These are phyloP conservation scores for Oryzias melastigma DNA, from an alignment of 2,113 vertebrate species.

Conservation along the genomic window DNA sequence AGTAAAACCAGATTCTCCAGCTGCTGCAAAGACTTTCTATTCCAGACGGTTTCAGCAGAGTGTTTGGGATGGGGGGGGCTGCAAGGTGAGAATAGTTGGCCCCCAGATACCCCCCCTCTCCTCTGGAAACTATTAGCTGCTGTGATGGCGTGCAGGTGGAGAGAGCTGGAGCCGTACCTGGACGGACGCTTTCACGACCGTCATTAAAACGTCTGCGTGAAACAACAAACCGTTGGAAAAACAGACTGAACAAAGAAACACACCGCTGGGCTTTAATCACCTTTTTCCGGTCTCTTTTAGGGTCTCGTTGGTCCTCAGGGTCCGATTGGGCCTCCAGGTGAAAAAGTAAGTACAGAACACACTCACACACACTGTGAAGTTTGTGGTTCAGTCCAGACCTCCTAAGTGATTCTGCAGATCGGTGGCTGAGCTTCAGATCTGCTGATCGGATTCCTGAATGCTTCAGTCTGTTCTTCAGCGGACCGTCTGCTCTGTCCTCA, in stretches of 20 bases:
- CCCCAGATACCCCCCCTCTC: slow-evolving; percentile 21
- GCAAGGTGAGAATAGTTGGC: slow-evolving; percentile 47
- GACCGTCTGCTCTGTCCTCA: slow-evolving; percentile 38
- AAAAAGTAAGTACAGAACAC: slow-evolving; percentile 86
- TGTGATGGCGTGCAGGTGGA: slow-evolving; percentile 40
- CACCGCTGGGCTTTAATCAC: too few relatives aligned
- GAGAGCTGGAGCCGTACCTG: slow-evolving; percentile 45
- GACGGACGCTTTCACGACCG: slow-evolving; percentile 15
- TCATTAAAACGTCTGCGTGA: slow-evolving; percentile 16
- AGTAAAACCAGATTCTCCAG: neutral
- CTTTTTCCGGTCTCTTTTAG: slow-evolving; percentile 71
- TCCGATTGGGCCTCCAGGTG: slow-evolving; percentile 95
- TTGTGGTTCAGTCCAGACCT: slow-evolving; percentile 41
- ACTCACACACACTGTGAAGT: slow-evolving; percentile 32
- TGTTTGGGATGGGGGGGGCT: slow-evolving; percentile 1
- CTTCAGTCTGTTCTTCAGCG: slow-evolving; percentile 9
- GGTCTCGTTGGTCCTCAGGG: slow-evolving; percentile 97
- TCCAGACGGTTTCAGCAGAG: slow-evolving; percentile 16
- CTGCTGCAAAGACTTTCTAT: slow-evolving; percentile 34
- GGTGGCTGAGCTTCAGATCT: slow-evolving; percentile 6
- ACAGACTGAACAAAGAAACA: neutral
- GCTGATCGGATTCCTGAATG: neutral
- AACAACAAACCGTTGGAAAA: slow-evolving; percentile 10
- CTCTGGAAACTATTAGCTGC: slow-evolving; percentile 50
- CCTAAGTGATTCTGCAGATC: slow-evolving; percentile 72